A percentile compares a stretch with the other conserved stretches of the same genome.
These are phyloP conservation scores for Drosophila insularis DNA, from an alignment of 1,140 invertebrate genomes.

Conservation along the genomic window DNA sequence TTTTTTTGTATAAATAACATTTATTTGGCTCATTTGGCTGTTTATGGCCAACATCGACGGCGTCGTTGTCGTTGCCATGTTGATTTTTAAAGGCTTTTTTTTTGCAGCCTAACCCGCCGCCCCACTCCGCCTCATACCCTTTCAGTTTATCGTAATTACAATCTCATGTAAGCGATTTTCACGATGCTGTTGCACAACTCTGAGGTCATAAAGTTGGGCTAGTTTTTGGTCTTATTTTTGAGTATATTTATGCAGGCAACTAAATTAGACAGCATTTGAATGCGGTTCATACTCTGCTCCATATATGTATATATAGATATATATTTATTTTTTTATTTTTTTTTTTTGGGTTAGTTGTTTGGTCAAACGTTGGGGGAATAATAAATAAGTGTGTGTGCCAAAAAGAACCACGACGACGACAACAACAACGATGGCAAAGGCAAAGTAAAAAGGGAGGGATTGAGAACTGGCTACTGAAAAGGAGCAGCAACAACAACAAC, in stretches of 20 bases:
- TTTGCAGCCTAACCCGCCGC: not conserved
- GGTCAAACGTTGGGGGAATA: constrained; percentile 79
- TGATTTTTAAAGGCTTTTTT: constrained; percentile 57
- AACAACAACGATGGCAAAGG: not conserved
- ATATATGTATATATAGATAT: constrained; percentile 2
- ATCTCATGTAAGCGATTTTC: constrained; percentile 77
- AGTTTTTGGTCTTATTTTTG: constrained; percentile 38
- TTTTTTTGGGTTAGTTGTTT: constrained; percentile 58
- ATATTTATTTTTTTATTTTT: constrained; percentile 16
- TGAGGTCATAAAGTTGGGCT: constrained; percentile 65
- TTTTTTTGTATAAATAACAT: constrained; percentile 70
- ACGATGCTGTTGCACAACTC: constrained; percentile 78
- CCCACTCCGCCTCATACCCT: constrained; percentile 5
- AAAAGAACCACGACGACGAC: constrained; percentile 3
- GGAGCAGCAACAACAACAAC: not conserved
- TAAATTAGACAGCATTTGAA: constrained; percentile 79
- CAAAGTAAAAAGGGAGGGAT: not conserved
- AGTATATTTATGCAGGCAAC: constrained; percentile 48
- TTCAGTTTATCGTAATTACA: constrained; percentile 74
- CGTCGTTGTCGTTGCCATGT: constrained; percentile 40
- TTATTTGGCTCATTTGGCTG: constrained; percentile 79
- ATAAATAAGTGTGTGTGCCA: constrained; percentile 63
- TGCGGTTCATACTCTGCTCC: constrained; percentile 44
- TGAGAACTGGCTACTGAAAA: not conserved
- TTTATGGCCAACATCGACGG: constrained; percentile 60